Evolutionary conservation across 2,113 vertebrate genomes (phyloP), one percentile per base, ranked within the genome.

Genomic region (Shinisaurus crocodilurus): DNA sequence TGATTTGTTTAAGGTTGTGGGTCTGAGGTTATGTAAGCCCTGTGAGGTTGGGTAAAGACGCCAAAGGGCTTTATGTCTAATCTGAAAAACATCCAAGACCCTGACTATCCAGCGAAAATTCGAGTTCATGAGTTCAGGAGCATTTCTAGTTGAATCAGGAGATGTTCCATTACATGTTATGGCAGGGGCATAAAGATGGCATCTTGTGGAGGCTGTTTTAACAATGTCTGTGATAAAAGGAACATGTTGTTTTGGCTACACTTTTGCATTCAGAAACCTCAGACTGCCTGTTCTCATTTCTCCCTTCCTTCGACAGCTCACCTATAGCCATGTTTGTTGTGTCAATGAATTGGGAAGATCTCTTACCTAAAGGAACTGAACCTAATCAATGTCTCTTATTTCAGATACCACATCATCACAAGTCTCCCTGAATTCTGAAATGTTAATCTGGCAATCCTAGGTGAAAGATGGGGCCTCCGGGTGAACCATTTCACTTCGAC

Each of bases 401-500:
- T 69, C 10, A 54, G 45, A 37, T 32, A 70, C n/a, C 77, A 82
- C 48, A 54, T n/a, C 48, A n/a, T 45, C 20, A 18, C 57, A 37
- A 82, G n/a, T 40, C 10, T 54, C 48, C 76, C 77, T 72, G 43
- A 57, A 57, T 70, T 32, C 5, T 37, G 13, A 65, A 77, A 40
- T 67, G 70, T 48, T 85, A 85, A 54, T 32, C 60, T 63, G 50
- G 70, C 81, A 75, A 75, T 32, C 37, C 18, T 76, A 83, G 70
- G 23, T 84, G 57, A 92, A 15, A 54, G 87, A 90, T 82, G 87
- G 69, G 57, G 88, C 20, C 34, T 92, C 86, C 29, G 25, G 91
- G 85, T 89, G 70, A 81, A 80, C 72, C 85, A 80, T 6, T 80
- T 88, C 67, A 69, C 65, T 94, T 89, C 85, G 88, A 86, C 89